A percentile compares a stretch with the other conserved stretches of the same genome.
These are phyloP conservation scores for Galerucella nymphaeae DNA, from an alignment of 2,888 invertebrate genomes.

Conservation along the genomic window DNA sequence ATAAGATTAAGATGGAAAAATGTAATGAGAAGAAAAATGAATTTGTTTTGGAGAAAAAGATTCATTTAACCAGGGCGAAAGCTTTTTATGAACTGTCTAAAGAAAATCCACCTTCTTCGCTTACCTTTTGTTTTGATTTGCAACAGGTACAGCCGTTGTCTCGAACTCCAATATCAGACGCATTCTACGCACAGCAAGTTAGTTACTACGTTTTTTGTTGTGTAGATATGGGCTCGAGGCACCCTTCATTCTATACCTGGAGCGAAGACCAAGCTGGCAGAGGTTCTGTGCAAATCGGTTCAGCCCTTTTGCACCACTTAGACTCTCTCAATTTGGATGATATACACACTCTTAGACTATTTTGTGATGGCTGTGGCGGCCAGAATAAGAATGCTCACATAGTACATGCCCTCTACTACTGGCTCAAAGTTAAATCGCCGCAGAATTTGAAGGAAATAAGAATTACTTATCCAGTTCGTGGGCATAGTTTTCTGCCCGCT, in stretches of 20 bases:
- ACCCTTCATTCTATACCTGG: conserved; percentile 42
- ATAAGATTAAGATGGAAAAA: conserved; percentile 21
- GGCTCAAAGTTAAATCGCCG: no score
- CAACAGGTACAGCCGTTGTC: conserved; percentile 49
- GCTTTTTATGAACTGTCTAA: no score
- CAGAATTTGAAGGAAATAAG: not conserved
- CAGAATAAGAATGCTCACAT: conserved; percentile 15
- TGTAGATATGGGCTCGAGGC: not conserved
- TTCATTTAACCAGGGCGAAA: no score
- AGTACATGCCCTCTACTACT: no score
- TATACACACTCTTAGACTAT: not conserved
- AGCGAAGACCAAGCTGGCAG: conserved; percentile 24
- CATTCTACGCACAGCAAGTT: conserved; percentile 44
- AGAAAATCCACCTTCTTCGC: not conserved
- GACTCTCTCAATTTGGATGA: not conserved
- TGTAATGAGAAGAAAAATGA: not conserved
- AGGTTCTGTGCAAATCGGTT: not conserved
- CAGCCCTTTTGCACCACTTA: not conserved
- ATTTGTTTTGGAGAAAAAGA: no score
- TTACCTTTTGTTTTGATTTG: conserved; percentile 43
- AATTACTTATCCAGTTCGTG: not conserved
- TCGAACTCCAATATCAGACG: conserved; percentile 42
- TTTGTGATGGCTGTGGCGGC: conserved; percentile 16
- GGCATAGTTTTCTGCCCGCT: conserved; percentile 2
- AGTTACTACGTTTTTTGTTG: not conserved